Conservation (phyloP, 1,140 invertebrate species). For the Armadillidium nasatum region DNA sequence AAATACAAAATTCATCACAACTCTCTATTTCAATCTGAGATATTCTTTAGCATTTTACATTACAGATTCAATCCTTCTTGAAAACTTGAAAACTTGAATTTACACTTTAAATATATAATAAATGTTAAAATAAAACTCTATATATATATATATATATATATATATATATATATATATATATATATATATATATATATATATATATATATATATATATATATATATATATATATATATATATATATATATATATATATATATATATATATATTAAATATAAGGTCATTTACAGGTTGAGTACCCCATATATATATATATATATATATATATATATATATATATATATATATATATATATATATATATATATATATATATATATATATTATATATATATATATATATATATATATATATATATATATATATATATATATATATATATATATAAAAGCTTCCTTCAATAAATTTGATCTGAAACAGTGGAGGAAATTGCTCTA, state of each 20-base stretch:
- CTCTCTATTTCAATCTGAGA: too few relatives aligned
- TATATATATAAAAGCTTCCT: neutral
- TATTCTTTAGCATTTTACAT: too few relatives aligned
- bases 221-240: slow-evolving; percentile 27
- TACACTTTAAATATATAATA: too few relatives aligned
- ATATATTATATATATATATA: slow-evolving; percentile 23
- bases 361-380: slow-evolving; percentile 11
- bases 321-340: slow-evolving; percentile 26
- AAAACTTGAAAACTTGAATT: too few relatives aligned
- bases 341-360: slow-evolving; percentile 24
- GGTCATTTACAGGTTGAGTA: neutral
- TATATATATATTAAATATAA: neutral
- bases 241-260: slow-evolving; percentile 18
- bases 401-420: slow-evolving; percentile 7
- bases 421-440: slow-evolving; percentile 16
- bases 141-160: neutral
- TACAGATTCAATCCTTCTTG: too few relatives aligned
- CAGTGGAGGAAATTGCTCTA: too few relatives aligned
- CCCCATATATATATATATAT: slow-evolving; percentile 3
- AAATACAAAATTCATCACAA: too few relatives aligned
- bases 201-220: slow-evolving; percentile 28
- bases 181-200: slow-evolving; percentile 29
- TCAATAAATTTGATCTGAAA: neutral
- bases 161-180: slow-evolving; percentile 25
- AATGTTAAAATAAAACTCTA: too few relatives aligned